Conservation (phyloP, 2,797 vertebrate species). For the Clarias fuscus region DNA sequence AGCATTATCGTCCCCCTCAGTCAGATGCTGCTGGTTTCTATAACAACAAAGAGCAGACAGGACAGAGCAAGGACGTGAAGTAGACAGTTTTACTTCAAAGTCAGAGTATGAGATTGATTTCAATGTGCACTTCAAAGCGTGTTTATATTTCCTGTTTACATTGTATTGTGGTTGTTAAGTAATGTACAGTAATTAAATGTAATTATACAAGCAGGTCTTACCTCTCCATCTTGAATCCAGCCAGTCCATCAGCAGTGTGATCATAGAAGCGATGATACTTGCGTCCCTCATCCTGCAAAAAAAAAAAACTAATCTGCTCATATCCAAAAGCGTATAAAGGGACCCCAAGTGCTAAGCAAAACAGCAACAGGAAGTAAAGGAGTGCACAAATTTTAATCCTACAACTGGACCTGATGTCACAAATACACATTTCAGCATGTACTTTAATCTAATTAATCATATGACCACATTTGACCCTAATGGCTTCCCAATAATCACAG, state of each 20-base stretch:
- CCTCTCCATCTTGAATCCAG: slow-evolving; percentile 65
- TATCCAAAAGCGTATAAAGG: not conserved
- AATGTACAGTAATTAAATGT: not conserved
- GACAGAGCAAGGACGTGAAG: not conserved
- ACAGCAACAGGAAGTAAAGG: not conserved
- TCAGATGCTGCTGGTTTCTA: slow-evolving; percentile 63
- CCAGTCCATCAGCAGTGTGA: slow-evolving; percentile 63
- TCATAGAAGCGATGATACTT: slow-evolving; percentile 70
- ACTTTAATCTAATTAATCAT: not conserved
- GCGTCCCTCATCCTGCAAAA: slow-evolving; percentile 72
- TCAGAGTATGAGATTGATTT: too few species aligned
- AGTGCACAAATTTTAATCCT: not conserved
- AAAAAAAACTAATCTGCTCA: not conserved
- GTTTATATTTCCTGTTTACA: not conserved
- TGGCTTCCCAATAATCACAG: too few species aligned
- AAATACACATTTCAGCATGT: not conserved
- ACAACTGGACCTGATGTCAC: not conserved
- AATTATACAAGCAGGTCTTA: slow-evolving; percentile 6
- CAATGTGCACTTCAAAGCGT: not conserved
- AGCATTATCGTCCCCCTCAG: slow-evolving; percentile 69
- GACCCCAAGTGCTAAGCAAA: not conserved
- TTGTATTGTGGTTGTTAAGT: not conserved
- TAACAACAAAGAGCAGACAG: slow-evolving; percentile 30
- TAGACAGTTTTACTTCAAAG: not conserved
- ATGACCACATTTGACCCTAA: too few species aligned